Base-by-base conservation (phyloP, 2,113 vertebrate species). In the Genyomyrus donnyi region DNA sequence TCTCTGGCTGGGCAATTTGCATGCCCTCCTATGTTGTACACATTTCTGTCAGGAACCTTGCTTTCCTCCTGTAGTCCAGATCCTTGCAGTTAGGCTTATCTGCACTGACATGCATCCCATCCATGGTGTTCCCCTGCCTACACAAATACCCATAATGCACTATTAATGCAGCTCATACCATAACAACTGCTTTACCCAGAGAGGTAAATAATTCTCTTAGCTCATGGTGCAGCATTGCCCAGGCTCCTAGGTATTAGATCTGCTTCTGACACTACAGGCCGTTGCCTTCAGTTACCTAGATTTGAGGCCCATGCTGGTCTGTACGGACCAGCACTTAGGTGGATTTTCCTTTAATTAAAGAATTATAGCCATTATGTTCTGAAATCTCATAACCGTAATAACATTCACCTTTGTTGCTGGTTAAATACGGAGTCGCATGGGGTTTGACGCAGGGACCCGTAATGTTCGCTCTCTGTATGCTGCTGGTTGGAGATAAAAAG, bases 331-430 rank as follows among this genome's bases (percentile, higher is more conserved):
- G 35, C 17, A 80, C 31, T 80, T 35, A 80, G 35, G 74, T 80
- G 35, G 74, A 80, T 35, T 39, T 80, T 80, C 74, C 74, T 19
- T 80, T 80, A 80, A 42, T 80, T 80, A 80, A 80, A 42, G 5
- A 80, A 80, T 42, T 19, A 80, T 19, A 80, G 74, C 35, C 74
- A 80, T 80, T 80, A 80, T 77, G 70, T 42, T 80, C 74, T 39
- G 74, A 80, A 80, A 80, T 80, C 74, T 80, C 74, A 80, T 80
- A 80, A 39, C 74, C 35, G 15, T 80, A 80, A 80, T 80, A 35
- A 42, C 74, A 80, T 80, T 80, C 74, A 35, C 31, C 35, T 80
- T 80, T 42, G 74, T 42, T 39, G 31, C 15, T 2, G 13, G 35
- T 80, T 80, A 80, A 80, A 80, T 80, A 80, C 17, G 35, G 74